These are phyloP conservation scores for Lutraria rhynchaena DNA, from an alignment of 1,140 invertebrate genomes.

Conservation along the genomic window DNA sequence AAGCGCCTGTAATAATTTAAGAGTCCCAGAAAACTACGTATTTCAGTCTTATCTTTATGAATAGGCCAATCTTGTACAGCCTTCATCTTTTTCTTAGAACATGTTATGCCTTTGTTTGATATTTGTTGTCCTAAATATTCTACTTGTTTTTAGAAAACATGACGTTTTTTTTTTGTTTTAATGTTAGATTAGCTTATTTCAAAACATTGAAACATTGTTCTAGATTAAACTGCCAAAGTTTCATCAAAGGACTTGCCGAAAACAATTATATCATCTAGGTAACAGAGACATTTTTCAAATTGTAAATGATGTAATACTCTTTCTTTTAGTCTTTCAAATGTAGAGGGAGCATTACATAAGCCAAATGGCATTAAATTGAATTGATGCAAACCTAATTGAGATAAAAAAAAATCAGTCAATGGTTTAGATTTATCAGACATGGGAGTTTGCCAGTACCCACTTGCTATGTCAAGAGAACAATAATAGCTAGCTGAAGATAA, in stretches of 20 bases:
- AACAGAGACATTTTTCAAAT: slow-evolving; percentile 35
- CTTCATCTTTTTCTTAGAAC: slow-evolving; percentile 74
- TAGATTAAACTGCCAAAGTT: too few species aligned
- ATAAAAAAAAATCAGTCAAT: neutral
- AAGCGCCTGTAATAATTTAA: slow-evolving; percentile 8
- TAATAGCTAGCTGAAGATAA: neutral
- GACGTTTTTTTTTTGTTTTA: slow-evolving; percentile 45
- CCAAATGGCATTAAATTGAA: slow-evolving; percentile 28
- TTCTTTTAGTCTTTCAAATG: neutral
- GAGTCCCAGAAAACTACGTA: slow-evolving; percentile 10
- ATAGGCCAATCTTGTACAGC: slow-evolving; percentile 70
- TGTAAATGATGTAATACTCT: slow-evolving; percentile 2
- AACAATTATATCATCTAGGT: slow-evolving; percentile 63
- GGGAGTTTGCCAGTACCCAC: slow-evolving; percentile 16
- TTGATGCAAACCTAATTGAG: slow-evolving; percentile 13
- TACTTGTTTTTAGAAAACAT: slow-evolving; percentile 27
- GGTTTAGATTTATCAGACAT: slow-evolving; percentile 11
- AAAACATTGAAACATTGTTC: too few species aligned
- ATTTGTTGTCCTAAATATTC: slow-evolving; percentile 26
- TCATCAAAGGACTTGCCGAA: slow-evolving; percentile 40
- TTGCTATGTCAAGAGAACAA: neutral
- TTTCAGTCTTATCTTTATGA: slow-evolving; percentile 18
- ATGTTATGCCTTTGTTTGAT: slow-evolving; percentile 21
- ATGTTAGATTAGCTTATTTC: slow-evolving; percentile 31
- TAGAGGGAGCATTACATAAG: slow-evolving; percentile 15